Evolutionary conservation across 2,797 vertebrate genomes (phyloP).

Genomic region (Arctocebus calabarensis): DNA sequence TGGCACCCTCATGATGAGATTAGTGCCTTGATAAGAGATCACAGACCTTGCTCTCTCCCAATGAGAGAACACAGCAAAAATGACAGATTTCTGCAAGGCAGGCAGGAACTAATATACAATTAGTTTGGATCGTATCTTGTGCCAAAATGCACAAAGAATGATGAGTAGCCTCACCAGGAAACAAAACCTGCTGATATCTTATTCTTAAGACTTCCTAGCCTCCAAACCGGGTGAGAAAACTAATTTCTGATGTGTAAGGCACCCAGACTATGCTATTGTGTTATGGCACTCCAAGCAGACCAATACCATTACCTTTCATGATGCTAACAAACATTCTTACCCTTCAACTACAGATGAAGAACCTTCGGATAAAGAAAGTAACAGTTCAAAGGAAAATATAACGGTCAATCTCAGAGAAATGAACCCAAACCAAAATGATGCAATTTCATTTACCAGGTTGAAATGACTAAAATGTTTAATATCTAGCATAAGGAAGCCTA

Average conservation of each 20-base stretch:
- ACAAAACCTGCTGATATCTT: neutral
- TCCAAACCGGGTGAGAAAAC: slow-evolving; percentile 1
- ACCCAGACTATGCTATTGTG: neutral
- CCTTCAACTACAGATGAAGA: slow-evolving; percentile 30
- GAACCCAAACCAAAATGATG: slow-evolving; percentile 48
- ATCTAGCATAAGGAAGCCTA: neutral
- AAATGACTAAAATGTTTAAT: slow-evolving; percentile 25
- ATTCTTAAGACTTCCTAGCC: neutral
- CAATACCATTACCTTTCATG: slow-evolving; percentile 8
- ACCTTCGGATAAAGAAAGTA: slow-evolving; percentile 27
- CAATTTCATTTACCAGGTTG: neutral
- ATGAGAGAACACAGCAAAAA: neutral
- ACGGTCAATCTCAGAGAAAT: slow-evolving; percentile 18
- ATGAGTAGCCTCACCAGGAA: neutral
- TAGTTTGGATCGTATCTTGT: no score
- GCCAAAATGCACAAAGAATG: no score
- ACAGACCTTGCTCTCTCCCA: neutral
- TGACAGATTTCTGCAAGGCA: neutral
- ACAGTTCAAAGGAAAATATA: slow-evolving; percentile 39
- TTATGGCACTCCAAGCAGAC: neutral
- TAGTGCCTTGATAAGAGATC: neutral
- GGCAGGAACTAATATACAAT: neutral
- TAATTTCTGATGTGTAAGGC: slow-evolving; percentile 18
- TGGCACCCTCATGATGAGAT: neutral
- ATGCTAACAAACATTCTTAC: neutral